These are phyloP conservation scores for Aplochiton taeniatus DNA, from an alignment of 2,797 vertebrate species.

Conservation along the genomic window DNA sequence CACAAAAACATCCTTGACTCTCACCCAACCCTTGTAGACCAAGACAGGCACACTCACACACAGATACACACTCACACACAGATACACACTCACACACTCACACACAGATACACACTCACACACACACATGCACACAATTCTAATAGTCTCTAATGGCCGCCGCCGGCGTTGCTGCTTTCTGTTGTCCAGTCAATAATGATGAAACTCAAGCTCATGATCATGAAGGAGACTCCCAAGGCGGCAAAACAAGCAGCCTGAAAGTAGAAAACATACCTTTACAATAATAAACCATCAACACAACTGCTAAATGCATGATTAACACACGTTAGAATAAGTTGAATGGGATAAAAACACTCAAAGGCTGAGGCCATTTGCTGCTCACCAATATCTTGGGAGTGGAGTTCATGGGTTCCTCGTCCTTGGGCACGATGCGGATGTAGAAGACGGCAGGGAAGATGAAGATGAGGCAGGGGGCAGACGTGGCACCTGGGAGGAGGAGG, in stretches of 20 bases:
- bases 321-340: not conserved
- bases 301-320: no score
- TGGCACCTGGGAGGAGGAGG: conserved; percentile 81
- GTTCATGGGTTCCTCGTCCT: conserved; percentile 87
- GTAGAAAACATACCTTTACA: not conserved
- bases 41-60: no score
- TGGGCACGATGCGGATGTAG: conserved; percentile 95
- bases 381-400: conserved; percentile 92
- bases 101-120: conserved; percentile 2
- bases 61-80: conserved; percentile 14
- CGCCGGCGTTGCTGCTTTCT: conserved; percentile 72
- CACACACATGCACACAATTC: conserved; percentile 13
- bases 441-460: conserved; percentile 98
- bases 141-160: conserved; percentile 83
- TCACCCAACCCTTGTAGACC: no score
- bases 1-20: no score
- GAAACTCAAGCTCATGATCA: conserved; percentile 98
- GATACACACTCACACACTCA: conserved; percentile 15
- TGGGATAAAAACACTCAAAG: not conserved
- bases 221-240: conserved; percentile 88
- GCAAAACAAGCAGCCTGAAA: conserved; percentile 89
- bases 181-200: conserved; percentile 92
- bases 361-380: conserved; percentile 35
- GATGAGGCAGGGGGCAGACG: conserved; percentile 96
- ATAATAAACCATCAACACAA: no score